phyloP scores from a whole-genome alignment of 2,797 vertebrate genomes.

The Pseudochirops cupreus region DNA sequence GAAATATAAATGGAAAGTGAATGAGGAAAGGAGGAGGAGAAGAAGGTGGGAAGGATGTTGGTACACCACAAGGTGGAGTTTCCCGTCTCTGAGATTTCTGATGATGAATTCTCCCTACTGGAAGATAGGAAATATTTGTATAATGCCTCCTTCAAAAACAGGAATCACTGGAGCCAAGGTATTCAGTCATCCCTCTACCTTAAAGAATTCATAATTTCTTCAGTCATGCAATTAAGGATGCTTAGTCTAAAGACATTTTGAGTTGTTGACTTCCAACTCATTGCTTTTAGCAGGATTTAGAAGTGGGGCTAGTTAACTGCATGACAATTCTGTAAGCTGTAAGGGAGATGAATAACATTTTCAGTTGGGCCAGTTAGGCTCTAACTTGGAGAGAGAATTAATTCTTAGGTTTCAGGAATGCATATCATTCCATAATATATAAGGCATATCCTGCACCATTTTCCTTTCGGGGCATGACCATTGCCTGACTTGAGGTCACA shows the following conservation, averaged over 20 bases:
- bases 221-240: not conserved
- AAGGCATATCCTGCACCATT: not conserved
- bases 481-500: not conserved
- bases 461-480: not conserved
- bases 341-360: constrained; percentile 20
- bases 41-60: not conserved
- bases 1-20: not conserved
- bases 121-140: not conserved
- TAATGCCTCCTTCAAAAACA: constrained; percentile 3
- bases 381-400: constrained; percentile 1
- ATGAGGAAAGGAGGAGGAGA: not conserved
- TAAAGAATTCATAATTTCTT: not conserved
- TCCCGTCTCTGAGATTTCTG: not conserved
- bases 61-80: not conserved
- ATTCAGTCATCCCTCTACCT: not conserved
- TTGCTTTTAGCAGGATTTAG: not conserved
- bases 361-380: not conserved
- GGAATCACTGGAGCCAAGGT: not conserved
- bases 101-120: not conserved
- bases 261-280: not conserved
- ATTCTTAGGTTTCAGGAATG: constrained; percentile 2
- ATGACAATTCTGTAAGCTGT: not conserved
- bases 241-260: not conserved
- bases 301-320: not conserved
- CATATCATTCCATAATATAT: not conserved